Base-by-base conservation (phyloP, 2,888 invertebrate genomes). In the Drosophila multiciliata region DNA sequence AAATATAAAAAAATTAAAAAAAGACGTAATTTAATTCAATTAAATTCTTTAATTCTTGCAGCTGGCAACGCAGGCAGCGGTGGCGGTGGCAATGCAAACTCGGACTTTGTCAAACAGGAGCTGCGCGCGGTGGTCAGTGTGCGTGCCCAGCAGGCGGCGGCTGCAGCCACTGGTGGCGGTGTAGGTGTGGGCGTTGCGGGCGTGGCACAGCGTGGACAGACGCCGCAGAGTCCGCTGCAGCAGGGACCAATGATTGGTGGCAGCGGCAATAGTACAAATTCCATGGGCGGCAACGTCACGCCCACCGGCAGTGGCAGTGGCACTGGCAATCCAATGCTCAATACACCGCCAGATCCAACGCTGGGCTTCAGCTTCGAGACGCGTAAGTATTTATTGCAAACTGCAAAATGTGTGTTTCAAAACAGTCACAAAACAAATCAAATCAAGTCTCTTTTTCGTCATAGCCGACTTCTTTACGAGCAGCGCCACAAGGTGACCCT, bases 31-130 rank as follows among this genome's bases (percentile, higher is more conserved):
- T 29, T 29, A 29, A 29, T 29, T 29, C 15, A n/a, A 29, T 11
- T 9, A 32, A 2, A 45, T 23, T 45, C 7, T 61, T 52, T 45
- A 40, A 49, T 48, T 67, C 59, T 87, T 85, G 67, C 83, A 83
- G 91, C 91, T 77, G 82, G 73, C 35, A 68, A 74, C 65, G 61
- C 40, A 40, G 77, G 61, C 32, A 62, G 17, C 26, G 55, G 66
- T 52, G 2, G 66, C 94, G 82, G 77, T 12, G 95, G 95, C 89
- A 94, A 93, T 89, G 94, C 94, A 90, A 95, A 94, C 90, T 95
- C 97, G 59, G 98, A 98, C 94, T 98, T 96, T 93, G 98, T 98
- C 83, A 95, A 98, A 91, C 97, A 98, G 94, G 98, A 98, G 93
- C 94, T 98, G 90, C 95, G 98, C 85, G 97, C 97, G 57, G 96